These are phyloP conservation scores for Congeria kusceri DNA, from an alignment of 2,888 invertebrate species.

Conservation along the genomic window DNA sequence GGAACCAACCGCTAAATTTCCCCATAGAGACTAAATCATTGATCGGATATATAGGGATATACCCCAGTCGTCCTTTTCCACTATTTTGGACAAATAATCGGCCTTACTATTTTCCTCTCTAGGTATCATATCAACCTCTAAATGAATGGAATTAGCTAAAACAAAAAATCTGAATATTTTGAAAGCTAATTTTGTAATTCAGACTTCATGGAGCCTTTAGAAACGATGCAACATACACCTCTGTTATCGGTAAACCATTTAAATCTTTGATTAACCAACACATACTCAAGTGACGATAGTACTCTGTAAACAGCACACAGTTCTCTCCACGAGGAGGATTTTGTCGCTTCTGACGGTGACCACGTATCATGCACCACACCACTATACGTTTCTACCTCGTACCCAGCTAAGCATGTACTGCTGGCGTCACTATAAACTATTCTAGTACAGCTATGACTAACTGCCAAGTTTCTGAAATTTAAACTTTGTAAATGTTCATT, in stretches of 20 bases:
- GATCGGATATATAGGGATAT: constrained; percentile 12
- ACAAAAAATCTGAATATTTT: not conserved
- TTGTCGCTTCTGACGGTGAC: constrained; percentile 1
- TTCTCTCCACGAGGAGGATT: constrained; percentile 40
- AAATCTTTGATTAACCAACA: constrained; percentile 1
- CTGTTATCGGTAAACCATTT: constrained; percentile 6
- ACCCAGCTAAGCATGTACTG: constrained; percentile 24
- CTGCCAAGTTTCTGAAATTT: too few relatives aligned
- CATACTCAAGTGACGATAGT: constrained; percentile 1
- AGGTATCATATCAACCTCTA: not conserved
- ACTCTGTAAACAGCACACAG: constrained; percentile 32
- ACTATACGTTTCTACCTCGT: constrained; percentile 25
- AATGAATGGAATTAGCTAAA: not conserved
- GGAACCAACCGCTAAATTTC: constrained; percentile 38
- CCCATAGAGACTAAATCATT: constrained; percentile 26
- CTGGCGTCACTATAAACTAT: too few relatives aligned
- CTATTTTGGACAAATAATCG: constrained; percentile 4
- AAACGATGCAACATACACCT: constrained; percentile 19
- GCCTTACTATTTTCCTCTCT: not conserved
- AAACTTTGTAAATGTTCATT: too few relatives aligned
- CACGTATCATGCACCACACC: constrained; percentile 29
- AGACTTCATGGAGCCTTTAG: not conserved
- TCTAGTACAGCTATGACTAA: too few relatives aligned
- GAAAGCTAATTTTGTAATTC: not conserved
- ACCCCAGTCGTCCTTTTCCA: not conserved